These are phyloP conservation scores for Elaphurus davidianus DNA, from an alignment of 2,113 vertebrate species.

Conservation along the genomic window DNA sequence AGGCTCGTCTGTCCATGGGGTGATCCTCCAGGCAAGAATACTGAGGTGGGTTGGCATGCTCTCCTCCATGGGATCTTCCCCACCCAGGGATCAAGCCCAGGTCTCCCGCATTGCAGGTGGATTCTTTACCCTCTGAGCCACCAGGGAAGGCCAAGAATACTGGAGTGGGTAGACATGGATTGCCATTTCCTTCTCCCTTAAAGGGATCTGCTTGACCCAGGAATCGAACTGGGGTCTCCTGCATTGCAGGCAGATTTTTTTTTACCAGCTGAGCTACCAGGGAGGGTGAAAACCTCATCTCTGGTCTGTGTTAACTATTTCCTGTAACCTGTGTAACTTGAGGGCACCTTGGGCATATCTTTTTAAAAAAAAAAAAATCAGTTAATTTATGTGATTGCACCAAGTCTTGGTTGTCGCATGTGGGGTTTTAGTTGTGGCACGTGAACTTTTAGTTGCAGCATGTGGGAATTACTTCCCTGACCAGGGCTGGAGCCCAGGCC, in stretches of 20 bases:
- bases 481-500: background rate
- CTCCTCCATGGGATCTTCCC: background rate
- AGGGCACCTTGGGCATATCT: background rate
- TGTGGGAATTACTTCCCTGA: background rate
- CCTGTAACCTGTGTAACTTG: too few species aligned
- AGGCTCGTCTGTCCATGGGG: background rate
- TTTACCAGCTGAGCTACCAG: background rate
- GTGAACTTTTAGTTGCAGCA: background rate
- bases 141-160: background rate
- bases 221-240: accelerated
- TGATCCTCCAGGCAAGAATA: background rate
- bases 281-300: background rate
- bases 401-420: background rate
- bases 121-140: background rate
- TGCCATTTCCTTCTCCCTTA: background rate
- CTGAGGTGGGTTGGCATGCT: background rate
- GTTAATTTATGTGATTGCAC: background rate
- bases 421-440: background rate
- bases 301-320: accelerated
- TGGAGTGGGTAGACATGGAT: background rate
- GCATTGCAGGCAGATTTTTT: background rate
- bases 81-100: background rate
- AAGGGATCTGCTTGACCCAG: background rate
- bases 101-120: accelerated
- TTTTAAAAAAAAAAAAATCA: too few species aligned